Conservation (phyloP, 1,140 invertebrate genomes). For the Bombus waltoni region DNA sequence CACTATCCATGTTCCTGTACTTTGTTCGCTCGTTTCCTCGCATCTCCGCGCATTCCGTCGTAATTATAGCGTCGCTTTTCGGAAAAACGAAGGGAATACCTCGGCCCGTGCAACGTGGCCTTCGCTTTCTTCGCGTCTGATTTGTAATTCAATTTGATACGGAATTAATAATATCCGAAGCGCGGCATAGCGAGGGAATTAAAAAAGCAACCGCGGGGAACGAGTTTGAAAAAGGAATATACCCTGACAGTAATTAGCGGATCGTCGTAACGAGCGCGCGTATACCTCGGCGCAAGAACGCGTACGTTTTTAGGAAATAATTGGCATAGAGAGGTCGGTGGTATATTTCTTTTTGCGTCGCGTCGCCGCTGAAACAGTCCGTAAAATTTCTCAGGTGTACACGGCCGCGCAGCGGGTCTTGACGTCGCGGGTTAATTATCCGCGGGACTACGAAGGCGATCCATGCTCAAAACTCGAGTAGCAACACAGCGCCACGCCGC, state of each 20-base stretch:
- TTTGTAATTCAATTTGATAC: conserved; percentile 15
- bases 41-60: background rate
- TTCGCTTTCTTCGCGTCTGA: background rate
- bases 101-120: no score
- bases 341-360: background rate
- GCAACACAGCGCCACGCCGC: background rate
- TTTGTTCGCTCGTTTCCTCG: no score
- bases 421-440: conserved; percentile 7
- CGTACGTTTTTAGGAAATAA: background rate
- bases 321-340: background rate
- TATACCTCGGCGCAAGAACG: background rate
- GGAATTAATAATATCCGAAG: background rate
- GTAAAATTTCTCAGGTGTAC: conserved; percentile 11
- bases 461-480: background rate
- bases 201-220: background rate
- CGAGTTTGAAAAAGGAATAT: background rate
- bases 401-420: no score
- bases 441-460: background rate
- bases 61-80: background rate
- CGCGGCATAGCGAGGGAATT: background rate
- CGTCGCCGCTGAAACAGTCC: background rate
- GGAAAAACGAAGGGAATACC: background rate
- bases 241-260: background rate
- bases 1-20: no score
- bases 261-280: conserved; percentile 2